These are phyloP conservation scores for Melanogrammus aeglefinus DNA, from an alignment of 2,797 vertebrate species.

Conservation along the genomic window DNA sequence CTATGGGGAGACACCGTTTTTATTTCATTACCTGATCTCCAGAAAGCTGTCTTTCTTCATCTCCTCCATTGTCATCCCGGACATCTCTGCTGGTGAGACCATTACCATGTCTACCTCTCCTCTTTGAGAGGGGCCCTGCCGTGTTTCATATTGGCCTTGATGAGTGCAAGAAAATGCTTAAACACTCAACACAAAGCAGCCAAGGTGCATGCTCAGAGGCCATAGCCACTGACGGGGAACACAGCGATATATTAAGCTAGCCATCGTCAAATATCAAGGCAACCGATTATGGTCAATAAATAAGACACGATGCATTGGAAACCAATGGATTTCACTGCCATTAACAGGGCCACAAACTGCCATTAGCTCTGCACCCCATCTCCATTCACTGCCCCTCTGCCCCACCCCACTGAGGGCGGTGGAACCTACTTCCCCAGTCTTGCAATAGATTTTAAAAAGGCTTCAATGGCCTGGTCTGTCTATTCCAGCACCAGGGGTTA, in stretches of 20 bases:
- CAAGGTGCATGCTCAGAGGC: slow-evolving; percentile 27
- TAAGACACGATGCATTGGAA: slow-evolving; percentile 21
- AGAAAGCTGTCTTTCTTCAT: slow-evolving; percentile 38
- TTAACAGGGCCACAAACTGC: slow-evolving; percentile 10
- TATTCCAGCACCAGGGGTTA: slow-evolving; percentile 59
- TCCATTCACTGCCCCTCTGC: slow-evolving; percentile 39
- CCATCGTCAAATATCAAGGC: slow-evolving; percentile 4
- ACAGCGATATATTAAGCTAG: slow-evolving; percentile 1
- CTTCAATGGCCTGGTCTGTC: slow-evolving; percentile 56
- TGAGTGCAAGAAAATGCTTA: slow-evolving; percentile 20
- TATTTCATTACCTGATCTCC: slow-evolving; percentile 44
- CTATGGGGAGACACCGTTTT: slow-evolving; percentile 31
- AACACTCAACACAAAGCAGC: slow-evolving; percentile 36
- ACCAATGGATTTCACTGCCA: slow-evolving; percentile 25
- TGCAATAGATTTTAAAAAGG: slow-evolving; percentile 62
- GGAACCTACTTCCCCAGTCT: slow-evolving; percentile 38
- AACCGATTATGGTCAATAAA: slow-evolving; percentile 16
- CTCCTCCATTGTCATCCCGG: slow-evolving; percentile 19
- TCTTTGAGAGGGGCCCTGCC: slow-evolving; percentile 1
- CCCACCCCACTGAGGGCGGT: slow-evolving; percentile 38
- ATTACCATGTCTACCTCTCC: slow-evolving; percentile 24
- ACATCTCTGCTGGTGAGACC: slow-evolving; percentile 1
- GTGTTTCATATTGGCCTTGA: slow-evolving; percentile 26
- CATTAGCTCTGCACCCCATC: slow-evolving; percentile 32
- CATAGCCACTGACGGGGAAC: slow-evolving; percentile 30